These are phyloP conservation scores for Brachyalestes nurse DNA, from an alignment of 2,797 vertebrate species.

Conservation along the genomic window DNA sequence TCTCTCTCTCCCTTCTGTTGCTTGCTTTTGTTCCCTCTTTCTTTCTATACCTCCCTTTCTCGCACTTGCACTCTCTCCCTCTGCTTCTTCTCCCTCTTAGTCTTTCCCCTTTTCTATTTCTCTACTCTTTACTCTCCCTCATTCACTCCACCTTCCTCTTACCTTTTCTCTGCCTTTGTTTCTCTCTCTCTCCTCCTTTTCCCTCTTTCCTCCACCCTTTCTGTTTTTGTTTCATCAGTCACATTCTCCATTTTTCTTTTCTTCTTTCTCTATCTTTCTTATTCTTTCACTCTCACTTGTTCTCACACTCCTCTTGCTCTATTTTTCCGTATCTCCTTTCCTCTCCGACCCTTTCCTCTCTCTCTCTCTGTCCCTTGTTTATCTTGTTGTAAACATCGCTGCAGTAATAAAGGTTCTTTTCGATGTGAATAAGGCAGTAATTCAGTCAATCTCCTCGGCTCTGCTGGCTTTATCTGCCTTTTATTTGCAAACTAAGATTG, in stretches of 20 bases:
- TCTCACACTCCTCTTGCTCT: no score
- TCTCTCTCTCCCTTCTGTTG: neutral
- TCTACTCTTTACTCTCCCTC: neutral
- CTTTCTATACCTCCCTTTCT: neutral
- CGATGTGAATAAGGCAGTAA: neutral
- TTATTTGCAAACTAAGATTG: conserved; percentile 12
- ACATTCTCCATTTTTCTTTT: no score
- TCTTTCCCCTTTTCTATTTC: neutral
- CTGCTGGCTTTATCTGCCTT: neutral
- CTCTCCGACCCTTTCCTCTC: neutral
- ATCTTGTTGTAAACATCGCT: neutral
- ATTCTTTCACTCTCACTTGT: no score
- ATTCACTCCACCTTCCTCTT: no score
- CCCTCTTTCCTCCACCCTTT: neutral
- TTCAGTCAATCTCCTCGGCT: neutral
- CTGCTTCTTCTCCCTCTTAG: neutral
- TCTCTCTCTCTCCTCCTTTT: no score
- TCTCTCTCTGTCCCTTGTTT: neutral
- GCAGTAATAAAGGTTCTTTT: conserved; percentile 10
- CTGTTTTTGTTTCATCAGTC: no score
- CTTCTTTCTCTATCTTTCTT: neutral
- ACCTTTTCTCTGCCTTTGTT: no score
- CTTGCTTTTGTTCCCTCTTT: neutral
- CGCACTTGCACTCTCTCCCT: no score
- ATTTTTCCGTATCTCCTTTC: no score